phyloP scores from a whole-genome alignment of 35 echinoderm and acorn worm species.

The Lytechinus variegatus region DNA sequence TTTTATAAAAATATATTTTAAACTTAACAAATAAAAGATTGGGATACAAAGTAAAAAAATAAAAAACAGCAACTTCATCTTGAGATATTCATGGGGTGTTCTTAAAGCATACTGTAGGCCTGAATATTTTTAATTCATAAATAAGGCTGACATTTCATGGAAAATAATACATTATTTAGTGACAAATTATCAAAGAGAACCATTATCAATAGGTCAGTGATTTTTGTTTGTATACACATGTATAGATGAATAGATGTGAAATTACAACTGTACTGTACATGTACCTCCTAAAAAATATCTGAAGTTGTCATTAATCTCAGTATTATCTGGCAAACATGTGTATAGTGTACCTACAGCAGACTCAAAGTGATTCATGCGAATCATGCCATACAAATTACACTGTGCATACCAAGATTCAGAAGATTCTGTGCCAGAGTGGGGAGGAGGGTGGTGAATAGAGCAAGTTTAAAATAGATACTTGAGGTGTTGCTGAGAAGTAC shows the following conservation, averaged over 20 bases:
- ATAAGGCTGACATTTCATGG: too few relatives aligned
- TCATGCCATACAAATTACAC: background rate
- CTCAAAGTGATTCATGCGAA: background rate
- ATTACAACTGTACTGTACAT: background rate
- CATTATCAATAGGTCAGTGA: too few relatives aligned
- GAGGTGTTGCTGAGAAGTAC: conserved; percentile 1
- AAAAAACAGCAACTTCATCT: too few relatives aligned
- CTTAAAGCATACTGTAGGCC: too few relatives aligned
- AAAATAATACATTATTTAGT: too few relatives aligned
- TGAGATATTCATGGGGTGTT: too few relatives aligned
- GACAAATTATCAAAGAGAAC: too few relatives aligned
- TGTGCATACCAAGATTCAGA: background rate
- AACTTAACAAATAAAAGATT: background rate
- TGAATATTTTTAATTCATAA: too few relatives aligned
- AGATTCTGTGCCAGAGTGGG: background rate
- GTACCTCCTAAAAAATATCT: background rate
- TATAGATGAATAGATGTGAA: background rate
- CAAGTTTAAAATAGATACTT: background rate
- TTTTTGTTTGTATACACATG: background rate
- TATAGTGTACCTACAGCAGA: background rate
- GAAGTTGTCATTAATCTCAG: background rate
- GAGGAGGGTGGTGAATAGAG: conserved; percentile 7
- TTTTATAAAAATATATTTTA: background rate
- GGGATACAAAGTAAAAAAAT: background rate
- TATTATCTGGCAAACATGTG: background rate